These are phyloP conservation scores for Hyphantria cunea DNA, from an alignment of 1,140 invertebrate species.

Conservation along the genomic window DNA sequence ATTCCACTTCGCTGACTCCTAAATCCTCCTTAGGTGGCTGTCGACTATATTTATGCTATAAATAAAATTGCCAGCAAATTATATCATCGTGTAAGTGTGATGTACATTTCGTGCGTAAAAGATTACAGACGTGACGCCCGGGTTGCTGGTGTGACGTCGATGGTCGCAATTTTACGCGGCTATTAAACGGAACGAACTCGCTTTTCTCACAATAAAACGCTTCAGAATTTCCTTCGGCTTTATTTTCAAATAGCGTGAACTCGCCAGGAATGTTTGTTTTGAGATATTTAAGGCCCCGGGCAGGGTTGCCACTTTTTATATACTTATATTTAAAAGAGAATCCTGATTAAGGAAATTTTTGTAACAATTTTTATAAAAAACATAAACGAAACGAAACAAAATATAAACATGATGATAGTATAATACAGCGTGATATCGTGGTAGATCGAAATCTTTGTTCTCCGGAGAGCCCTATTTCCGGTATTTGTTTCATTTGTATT, in stretches of 20 bases:
- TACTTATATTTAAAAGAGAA: background rate
- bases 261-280: slow-evolving; percentile 54
- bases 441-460: too few species aligned
- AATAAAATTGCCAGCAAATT: slow-evolving; percentile 40
- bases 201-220: slow-evolving; percentile 46
- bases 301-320: slow-evolving; percentile 18
- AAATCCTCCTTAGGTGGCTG: slow-evolving; percentile 25
- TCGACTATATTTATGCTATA: slow-evolving; percentile 30
- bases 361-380: too few species aligned
- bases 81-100: slow-evolving; percentile 45
- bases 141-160: slow-evolving; percentile 26
- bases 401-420: too few species aligned
- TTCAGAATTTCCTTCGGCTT: slow-evolving; percentile 42
- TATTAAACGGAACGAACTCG: slow-evolving; percentile 44
- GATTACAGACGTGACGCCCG: slow-evolving; percentile 41
- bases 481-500: too few species aligned
- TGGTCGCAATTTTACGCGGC: slow-evolving; percentile 42
- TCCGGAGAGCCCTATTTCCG: too few species aligned
- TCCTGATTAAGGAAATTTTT: too few species aligned
- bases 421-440: too few species aligned
- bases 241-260: slow-evolving; percentile 48
- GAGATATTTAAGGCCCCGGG: slow-evolving; percentile 40
- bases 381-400: too few species aligned
- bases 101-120: slow-evolving; percentile 45
- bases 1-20: slow-evolving; percentile 14